Base-by-base conservation (phyloP, 2,797 vertebrate genomes). In the Catostomus latipinnis region DNA sequence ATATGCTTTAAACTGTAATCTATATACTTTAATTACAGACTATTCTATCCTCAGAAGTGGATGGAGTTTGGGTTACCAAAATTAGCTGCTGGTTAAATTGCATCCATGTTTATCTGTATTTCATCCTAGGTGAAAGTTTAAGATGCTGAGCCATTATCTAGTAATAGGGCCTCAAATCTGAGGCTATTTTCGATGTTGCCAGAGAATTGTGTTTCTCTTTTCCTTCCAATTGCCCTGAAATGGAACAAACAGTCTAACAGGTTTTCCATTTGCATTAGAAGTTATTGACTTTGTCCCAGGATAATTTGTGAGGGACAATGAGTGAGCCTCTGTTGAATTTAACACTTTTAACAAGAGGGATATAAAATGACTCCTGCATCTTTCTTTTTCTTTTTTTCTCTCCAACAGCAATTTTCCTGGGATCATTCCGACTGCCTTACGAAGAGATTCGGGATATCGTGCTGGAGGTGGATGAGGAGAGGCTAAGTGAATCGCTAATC, bases 381-480 rank as follows among this genome's bases (percentile, higher is more conserved):
- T 77, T 85, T 83, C 4, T 0, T 62, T 86, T 88, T 18, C 16
- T 18, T 16, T 86, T 89, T 43, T 83, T 83, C 80, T 81, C 96
- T 94, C 89, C 90, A 88, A 93, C 91, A 99, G 98, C 98, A 86
- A 99, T 99, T 93, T 99, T 99, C 92, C 89, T 99, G 88, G 97
- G 98, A 89, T 99, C 98, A 73, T 98, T 98, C 88, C 96, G 98
- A 82, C 95, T 99, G 95, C 94, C 96, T 90, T 99, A 99, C 78
- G 95, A 98, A 91, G 97, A 99, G 91, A 99, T 99, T 87, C 96
- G 95, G 90, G 96, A 95, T 89, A 95, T 95, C 8, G 95, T 99
- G 90, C 91, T 99, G 89, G 93, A 97, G 85, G 96, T 98, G 83
- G 96, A 99, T 89, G 97, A 99, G 91, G 92, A 95, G 67, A 92